phyloP scores from a whole-genome alignment of 2,113 vertebrate genomes.

The Panthera tigris region DNA sequence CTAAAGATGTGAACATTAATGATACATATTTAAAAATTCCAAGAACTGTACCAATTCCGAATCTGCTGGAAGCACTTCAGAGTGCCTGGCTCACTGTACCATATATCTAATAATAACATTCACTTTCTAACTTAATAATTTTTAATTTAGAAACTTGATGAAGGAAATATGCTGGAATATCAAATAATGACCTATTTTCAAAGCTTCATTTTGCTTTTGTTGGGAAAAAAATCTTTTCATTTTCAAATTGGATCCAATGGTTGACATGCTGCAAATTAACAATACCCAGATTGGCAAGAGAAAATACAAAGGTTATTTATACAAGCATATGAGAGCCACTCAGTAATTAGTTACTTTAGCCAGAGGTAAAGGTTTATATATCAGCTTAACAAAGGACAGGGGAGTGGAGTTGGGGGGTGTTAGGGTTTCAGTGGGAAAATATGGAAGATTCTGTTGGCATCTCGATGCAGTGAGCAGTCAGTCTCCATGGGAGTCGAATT shows the following conservation, averaged over 20 bases:
- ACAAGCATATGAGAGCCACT: background rate
- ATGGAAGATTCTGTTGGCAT: background rate
- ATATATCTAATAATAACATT: background rate
- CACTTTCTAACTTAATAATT: background rate
- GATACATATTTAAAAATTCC: slow-evolving; percentile 17
- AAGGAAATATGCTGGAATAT: background rate
- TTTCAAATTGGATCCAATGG: background rate
- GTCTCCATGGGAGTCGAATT: background rate
- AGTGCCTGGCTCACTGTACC: background rate
- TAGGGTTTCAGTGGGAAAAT: background rate
- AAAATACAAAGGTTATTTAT: background rate
- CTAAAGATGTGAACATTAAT: background rate
- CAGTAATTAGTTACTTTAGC: background rate
- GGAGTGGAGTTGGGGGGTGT: fast-evolving
- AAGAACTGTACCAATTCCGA: slow-evolving; percentile 27
- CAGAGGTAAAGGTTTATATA: background rate
- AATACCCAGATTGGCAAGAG: background rate
- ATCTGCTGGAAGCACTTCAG: slow-evolving; percentile 14
- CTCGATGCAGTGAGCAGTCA: background rate
- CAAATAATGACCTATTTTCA: slow-evolving; percentile 29
- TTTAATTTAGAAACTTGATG: background rate
- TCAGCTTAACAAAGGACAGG: background rate
- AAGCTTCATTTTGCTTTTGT: slow-evolving; percentile 8
- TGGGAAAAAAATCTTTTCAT: background rate
- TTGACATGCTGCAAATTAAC: background rate